Conservation (phyloP, 2,113 vertebrate species). For the Rissa tridactyla region DNA sequence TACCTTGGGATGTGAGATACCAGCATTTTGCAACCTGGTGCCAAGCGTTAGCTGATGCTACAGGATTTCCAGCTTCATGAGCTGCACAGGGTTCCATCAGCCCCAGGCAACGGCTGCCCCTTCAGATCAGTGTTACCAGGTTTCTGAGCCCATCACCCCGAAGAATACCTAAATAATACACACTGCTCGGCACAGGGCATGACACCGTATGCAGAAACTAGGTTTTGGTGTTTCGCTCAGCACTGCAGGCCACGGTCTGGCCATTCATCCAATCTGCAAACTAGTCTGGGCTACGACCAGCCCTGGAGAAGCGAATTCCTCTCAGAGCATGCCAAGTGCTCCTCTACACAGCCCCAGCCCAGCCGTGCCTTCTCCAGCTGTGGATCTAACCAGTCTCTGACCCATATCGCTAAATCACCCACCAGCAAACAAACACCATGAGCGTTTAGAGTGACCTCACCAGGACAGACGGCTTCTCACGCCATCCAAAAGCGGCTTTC, state of each 20-base stretch:
- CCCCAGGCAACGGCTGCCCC: background rate
- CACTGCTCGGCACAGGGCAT: background rate
- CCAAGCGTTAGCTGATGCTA: background rate
- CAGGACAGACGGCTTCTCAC: background rate
- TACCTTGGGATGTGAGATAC: fast-evolving
- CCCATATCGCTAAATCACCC: fast-evolving
- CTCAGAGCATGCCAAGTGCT: fast-evolving
- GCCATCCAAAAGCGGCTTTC: background rate
- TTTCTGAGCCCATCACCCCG: background rate
- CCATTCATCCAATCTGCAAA: background rate
- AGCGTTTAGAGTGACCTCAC: background rate
- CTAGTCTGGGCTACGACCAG: background rate
- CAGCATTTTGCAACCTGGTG: background rate
- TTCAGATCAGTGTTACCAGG: background rate
- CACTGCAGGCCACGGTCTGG: background rate
- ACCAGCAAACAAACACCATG: background rate
- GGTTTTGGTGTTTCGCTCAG: background rate
- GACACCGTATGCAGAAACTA: fast-evolving
- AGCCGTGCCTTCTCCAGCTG: background rate
- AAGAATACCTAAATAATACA: background rate
- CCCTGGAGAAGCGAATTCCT: background rate
- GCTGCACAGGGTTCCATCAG: background rate
- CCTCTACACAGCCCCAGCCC: fast-evolving
- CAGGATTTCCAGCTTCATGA: background rate
- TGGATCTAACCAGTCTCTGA: background rate